These are phyloP conservation scores for Bibio marci DNA, from an alignment of 2,888 invertebrate species.

Conservation along the genomic window DNA sequence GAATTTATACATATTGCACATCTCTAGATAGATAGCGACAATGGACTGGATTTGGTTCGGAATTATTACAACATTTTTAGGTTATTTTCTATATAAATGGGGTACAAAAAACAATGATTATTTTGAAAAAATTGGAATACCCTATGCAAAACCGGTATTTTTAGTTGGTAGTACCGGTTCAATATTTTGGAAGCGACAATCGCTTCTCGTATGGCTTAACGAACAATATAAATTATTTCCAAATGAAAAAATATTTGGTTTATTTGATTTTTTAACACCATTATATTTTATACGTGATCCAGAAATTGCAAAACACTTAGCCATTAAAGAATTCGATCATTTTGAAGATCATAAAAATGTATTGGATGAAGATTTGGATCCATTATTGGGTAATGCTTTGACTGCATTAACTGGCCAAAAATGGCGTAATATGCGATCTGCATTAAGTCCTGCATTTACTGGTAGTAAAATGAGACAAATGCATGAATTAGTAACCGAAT, in stretches of 20 bases:
- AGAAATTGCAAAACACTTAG: constrained; percentile 34
- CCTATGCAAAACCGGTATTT: too few relatives aligned
- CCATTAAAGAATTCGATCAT: constrained; percentile 39
- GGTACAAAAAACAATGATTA: too few relatives aligned
- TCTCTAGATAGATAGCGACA: too few relatives aligned
- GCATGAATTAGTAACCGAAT: constrained; percentile 26
- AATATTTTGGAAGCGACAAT: too few relatives aligned
- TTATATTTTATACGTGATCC: constrained; percentile 34
- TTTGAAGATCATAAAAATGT: constrained; percentile 32
- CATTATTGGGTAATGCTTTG: constrained; percentile 33
- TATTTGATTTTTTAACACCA: constrained; percentile 29
- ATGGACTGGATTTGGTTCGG: too few relatives aligned
- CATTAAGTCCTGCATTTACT: constrained; percentile 31
- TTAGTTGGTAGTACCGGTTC: too few relatives aligned
- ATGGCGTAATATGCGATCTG: constrained; percentile 29
- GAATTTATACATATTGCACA: too few relatives aligned
- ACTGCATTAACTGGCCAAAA: constrained; percentile 29
- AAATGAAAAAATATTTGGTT: constrained; percentile 28
- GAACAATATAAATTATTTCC: background rate
- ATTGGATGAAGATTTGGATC: constrained; percentile 27
- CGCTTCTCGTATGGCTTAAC: too few relatives aligned
- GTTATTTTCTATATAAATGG: too few relatives aligned
- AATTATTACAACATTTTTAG: too few relatives aligned
- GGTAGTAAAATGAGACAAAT: constrained; percentile 31
- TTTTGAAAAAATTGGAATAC: too few relatives aligned